phyloP scores from a whole-genome alignment of 2,797 vertebrate species.

The Eptatretus atami region DNA sequence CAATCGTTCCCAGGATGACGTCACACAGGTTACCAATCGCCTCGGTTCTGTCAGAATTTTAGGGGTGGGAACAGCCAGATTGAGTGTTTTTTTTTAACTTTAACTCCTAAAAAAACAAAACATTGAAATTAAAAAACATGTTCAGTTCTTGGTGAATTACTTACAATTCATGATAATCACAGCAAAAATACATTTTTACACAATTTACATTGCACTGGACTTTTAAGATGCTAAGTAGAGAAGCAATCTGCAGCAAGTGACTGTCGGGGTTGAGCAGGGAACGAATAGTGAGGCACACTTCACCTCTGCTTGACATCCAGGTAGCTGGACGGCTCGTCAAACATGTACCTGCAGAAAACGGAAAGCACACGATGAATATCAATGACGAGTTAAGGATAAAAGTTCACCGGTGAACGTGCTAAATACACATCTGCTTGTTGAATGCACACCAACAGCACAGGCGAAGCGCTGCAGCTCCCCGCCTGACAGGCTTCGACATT shows the following conservation, averaged over 20 bases:
- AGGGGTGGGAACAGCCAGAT: too few relatives aligned
- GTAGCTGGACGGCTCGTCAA: slow-evolving; percentile 93
- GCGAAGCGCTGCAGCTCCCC: slow-evolving; percentile 93
- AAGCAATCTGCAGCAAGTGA: slow-evolving; percentile 10
- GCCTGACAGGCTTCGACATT: slow-evolving; percentile 87
- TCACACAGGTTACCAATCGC: too few relatives aligned
- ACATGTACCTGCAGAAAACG: slow-evolving; percentile 47
- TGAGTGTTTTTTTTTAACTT: too few relatives aligned
- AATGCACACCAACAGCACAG: slow-evolving; percentile 95
- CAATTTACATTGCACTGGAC: too few relatives aligned
- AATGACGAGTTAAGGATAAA: not conserved
- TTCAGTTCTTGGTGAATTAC: too few relatives aligned
- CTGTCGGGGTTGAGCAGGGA: slow-evolving; percentile 93
- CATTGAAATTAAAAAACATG: too few relatives aligned
- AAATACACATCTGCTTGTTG: slow-evolving; percentile 82
- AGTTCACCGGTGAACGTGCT: not conserved
- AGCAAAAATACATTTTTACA: too few relatives aligned
- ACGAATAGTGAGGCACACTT: slow-evolving; percentile 92
- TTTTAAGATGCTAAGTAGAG: not conserved
- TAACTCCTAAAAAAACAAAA: too few relatives aligned
- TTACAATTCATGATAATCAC: too few relatives aligned
- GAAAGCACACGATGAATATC: slow-evolving; percentile 6
- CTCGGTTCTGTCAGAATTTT: too few relatives aligned
- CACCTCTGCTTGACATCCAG: slow-evolving; percentile 78
- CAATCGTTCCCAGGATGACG: too few relatives aligned